Base-by-base conservation (phyloP, 2,113 vertebrate genomes). In the Aythya baeri region DNA sequence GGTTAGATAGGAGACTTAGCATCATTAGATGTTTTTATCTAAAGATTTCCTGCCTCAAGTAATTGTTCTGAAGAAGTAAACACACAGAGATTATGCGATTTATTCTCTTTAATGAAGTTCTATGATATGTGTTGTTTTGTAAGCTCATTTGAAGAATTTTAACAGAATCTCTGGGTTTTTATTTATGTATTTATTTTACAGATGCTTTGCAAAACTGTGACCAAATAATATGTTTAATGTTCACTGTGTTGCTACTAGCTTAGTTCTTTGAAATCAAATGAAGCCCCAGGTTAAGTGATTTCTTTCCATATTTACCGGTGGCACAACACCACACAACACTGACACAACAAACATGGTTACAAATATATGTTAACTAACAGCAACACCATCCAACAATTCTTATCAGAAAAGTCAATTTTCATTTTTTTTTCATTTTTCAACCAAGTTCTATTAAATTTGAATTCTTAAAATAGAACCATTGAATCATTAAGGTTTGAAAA, bases 1-100 rank as follows among this genome's bases (percentile, higher is more conserved):
- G 73, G 86, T 84, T 88, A 93, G 71, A 92, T 92, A 95, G 91
- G 85, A 96, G 89, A 76, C 86, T 97, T 92, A 80, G 81, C 94
- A 86, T 96, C 93, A 92, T 97, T 94, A 96, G 89, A 89, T 94
- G 92, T 80, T 96, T 97, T 96, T 88, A 97, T 96, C 95, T 96
- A 87, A 92, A 89, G 87, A 95, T 96, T 97, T 97, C 92, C 94
- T 97, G 94, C 94, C 75, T 95, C 57, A 43, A 74, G 75, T 95
- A 94, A 95, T 96, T 93, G 80, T 97, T 95, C 77, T 94, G 87
- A 86, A 85, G 87, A 93, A 70, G 86, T 78, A 94, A 89, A 94
- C 84, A 89, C 22, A 63, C 63, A 91, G 86, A 59, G 54, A 91
- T 86, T 87, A 88, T 94, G 74, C 49, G 83, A 92, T 95, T 94